Conservation (phyloP, 2,113 vertebrate genomes). For the Amphilophus citrinellus region DNA sequence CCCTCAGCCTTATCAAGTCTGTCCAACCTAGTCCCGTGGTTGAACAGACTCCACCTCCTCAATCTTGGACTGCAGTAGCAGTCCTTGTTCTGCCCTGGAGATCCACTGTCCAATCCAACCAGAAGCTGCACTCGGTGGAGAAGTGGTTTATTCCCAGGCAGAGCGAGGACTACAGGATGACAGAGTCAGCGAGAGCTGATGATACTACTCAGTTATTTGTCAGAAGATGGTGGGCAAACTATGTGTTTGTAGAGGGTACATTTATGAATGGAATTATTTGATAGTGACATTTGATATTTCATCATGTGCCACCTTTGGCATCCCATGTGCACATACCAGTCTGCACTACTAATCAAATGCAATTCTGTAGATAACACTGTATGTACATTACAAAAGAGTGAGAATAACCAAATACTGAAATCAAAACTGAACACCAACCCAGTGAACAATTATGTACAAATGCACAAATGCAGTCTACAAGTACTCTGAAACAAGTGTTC, state of each 20-base stretch:
- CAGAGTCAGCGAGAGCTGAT: neutral
- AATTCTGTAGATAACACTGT: neutral
- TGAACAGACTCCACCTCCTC: too few species aligned
- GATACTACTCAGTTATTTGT: neutral
- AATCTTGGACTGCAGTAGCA: too few species aligned
- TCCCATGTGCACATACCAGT: neutral
- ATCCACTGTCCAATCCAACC: too few species aligned
- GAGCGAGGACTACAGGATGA: neutral
- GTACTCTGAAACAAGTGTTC: neutral
- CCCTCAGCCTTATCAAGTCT: too few species aligned
- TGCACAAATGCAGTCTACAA: too few species aligned
- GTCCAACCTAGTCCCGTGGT: too few species aligned
- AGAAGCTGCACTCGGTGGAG: too few species aligned
- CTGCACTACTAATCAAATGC: neutral
- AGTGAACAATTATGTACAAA: too few species aligned
- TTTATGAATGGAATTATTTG: neutral
- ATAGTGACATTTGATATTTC: neutral
- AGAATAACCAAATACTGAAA: too few species aligned
- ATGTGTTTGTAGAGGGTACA: neutral
- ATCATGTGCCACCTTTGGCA: neutral
- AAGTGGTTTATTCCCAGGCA: neutral
- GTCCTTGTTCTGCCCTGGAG: neutral
- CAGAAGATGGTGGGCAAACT: neutral
- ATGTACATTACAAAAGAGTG: neutral
- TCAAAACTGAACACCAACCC: too few species aligned